These are phyloP conservation scores for Eurytoma californica DNA, from an alignment of 2,888 invertebrate species.

Conservation along the genomic window DNA sequence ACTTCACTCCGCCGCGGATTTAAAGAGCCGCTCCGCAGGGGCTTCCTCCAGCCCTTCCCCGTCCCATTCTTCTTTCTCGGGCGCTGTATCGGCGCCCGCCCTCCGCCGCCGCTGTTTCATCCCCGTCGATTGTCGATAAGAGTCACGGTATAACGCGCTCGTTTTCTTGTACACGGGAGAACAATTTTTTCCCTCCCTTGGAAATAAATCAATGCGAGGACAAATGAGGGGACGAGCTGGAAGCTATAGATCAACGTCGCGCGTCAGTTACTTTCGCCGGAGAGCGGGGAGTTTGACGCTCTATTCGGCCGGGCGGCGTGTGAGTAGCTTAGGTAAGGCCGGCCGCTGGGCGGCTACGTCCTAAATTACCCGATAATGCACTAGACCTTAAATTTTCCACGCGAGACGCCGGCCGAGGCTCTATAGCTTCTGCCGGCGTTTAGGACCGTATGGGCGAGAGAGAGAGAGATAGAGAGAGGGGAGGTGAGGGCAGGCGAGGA, in stretches of 20 bases:
- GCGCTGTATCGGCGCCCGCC: background rate
- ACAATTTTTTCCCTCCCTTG: background rate
- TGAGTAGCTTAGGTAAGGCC: background rate
- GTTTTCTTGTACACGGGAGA: no score
- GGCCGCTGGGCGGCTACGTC: slow-evolving; percentile 38
- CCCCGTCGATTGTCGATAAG: no score
- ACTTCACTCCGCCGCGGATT: background rate
- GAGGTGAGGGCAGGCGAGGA: background rate
- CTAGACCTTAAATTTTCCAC: slow-evolving; percentile 64
- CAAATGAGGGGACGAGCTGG: no score
- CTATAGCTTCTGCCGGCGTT: background rate
- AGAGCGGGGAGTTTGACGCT: no score
- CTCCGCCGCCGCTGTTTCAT: background rate
- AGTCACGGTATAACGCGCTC: no score
- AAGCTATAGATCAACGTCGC: no score
- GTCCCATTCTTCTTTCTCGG: background rate
- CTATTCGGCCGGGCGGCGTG: no score
- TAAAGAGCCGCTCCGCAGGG: background rate
- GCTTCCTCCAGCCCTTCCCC: background rate
- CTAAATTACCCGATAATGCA: slow-evolving; percentile 67
- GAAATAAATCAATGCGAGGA: no score
- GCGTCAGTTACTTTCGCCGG: no score
- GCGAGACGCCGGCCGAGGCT: slow-evolving; percentile 51
- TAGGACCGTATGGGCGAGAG: background rate
- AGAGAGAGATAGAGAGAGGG: background rate